Base-by-base conservation (phyloP, 2,797 vertebrate genomes). In the Dendrocincla fuliginosa region DNA sequence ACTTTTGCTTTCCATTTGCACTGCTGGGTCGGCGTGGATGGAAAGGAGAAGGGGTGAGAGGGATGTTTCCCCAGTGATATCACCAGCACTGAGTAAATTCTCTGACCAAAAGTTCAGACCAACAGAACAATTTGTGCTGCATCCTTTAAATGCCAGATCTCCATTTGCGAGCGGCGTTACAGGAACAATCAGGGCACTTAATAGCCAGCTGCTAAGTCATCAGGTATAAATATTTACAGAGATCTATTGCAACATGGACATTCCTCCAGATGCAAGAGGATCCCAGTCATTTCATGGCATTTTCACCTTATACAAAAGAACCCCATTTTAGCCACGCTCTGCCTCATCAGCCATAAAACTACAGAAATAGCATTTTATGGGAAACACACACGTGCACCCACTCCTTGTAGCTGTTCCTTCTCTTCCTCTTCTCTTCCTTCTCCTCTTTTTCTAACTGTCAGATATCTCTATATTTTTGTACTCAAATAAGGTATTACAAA, bases 201-300 rank as follows among this genome's bases (percentile, higher is more conserved):
- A 92, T 82, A 87, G 93, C 91, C 91, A 93, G 95, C 96, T 92
- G 94, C 81, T 18, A 89, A 87, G 91, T n/a, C 95, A 9, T 87
- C 93, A 96, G 96, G 96, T 96, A 85, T 95, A 97, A 96, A 96
- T 96, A 97, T 97, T 97, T 97, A 97, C 87, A 94, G 87, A 96
- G 87, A 44, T 78, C 44, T 71, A 20, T 93, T 94, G 95, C 90
- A 61, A 88, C 93, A 77, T 28, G 92, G 85, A 94, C 89, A 93
- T 96, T 95, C 94, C 61, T 91, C 68, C 89, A 87, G 85, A 81
- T 18, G 60, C 88, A 37, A 82, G 81, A 96, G 83, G 84, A 87
- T 88, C 94, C 88, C 74, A 59, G 75, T 57, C 70, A 15, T 57
- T 80, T 59, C 42, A 1, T 41, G 90, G 90, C 81, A 41, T 91